phyloP scores from a whole-genome alignment of 37 sponge, comb jelly and placozoan species.

The Bolinopsis microptera region DNA sequence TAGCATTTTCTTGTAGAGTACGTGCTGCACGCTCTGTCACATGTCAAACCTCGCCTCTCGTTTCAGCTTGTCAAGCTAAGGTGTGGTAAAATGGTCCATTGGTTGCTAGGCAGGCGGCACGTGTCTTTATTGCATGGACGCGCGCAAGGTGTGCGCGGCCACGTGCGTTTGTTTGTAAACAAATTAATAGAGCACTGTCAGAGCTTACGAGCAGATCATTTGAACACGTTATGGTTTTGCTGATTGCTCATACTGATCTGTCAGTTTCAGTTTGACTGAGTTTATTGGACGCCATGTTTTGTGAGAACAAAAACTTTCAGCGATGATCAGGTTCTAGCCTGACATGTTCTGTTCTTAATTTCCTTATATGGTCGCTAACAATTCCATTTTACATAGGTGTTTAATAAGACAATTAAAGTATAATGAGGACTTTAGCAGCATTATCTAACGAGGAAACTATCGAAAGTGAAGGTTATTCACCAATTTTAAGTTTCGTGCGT shows the following conservation, averaged over 20 bases:
- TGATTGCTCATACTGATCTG: background rate
- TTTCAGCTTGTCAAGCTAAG: background rate
- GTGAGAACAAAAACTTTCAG: too few species aligned
- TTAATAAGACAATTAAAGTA: too few species aligned
- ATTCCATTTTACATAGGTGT: too few species aligned
- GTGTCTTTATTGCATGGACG: background rate
- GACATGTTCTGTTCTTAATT: too few species aligned
- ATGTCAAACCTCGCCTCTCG: background rate
- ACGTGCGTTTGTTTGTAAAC: slow-evolving; percentile 13
- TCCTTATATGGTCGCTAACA: too few species aligned
- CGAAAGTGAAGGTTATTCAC: too few species aligned
- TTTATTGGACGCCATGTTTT: too few species aligned
- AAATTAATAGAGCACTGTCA: background rate
- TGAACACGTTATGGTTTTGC: background rate
- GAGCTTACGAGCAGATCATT: background rate
- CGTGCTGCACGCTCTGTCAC: background rate
- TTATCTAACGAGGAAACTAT: too few species aligned
- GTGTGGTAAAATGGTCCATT: background rate
- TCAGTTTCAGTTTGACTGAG: background rate
- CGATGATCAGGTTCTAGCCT: too few species aligned
- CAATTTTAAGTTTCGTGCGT: too few species aligned
- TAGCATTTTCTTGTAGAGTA: background rate
- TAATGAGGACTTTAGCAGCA: too few species aligned
- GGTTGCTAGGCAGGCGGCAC: background rate
- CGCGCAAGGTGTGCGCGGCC: slow-evolving; percentile 17